Conservation (phyloP, 1,140 invertebrate genomes). For the Coenobita brevimanus region DNA sequence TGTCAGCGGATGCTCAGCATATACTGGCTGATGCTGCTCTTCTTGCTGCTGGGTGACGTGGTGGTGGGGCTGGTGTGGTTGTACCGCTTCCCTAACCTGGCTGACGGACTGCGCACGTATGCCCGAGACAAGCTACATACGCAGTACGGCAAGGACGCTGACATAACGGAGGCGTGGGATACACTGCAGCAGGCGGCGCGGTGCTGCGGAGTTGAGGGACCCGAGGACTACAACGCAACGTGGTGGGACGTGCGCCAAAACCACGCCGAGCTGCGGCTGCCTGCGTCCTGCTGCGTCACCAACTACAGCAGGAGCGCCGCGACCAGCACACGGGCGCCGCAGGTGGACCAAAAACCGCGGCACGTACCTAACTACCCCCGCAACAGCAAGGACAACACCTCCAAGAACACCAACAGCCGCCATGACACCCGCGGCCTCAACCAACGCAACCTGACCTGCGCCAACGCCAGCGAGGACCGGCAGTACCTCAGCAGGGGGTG, state of each 20-base stretch:
- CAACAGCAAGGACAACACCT: background rate
- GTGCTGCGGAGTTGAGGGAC: slow-evolving; percentile 86
- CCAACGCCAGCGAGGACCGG: background rate
- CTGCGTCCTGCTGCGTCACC: slow-evolving; percentile 58
- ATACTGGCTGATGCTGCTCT: slow-evolving; percentile 88
- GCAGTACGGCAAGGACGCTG: slow-evolving; percentile 82
- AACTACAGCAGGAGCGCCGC: slow-evolving; percentile 28
- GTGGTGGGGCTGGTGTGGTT: slow-evolving; percentile 91
- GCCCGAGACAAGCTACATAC: slow-evolving; percentile 77
- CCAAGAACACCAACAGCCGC: slow-evolving; percentile 9
- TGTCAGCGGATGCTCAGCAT: slow-evolving; percentile 86
- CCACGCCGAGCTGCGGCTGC: slow-evolving; percentile 69
- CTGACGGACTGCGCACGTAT: slow-evolving; percentile 81
- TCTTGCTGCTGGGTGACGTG: slow-evolving; percentile 86
- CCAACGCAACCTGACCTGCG: slow-evolving; percentile 54
- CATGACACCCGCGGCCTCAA: background rate
- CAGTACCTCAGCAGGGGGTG: slow-evolving; percentile 77
- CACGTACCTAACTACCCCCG: slow-evolving; percentile 24
- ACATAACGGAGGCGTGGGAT: slow-evolving; percentile 87
- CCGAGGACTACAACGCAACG: slow-evolving; percentile 78
- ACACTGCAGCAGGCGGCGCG: slow-evolving; percentile 82
- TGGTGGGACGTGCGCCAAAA: slow-evolving; percentile 61
- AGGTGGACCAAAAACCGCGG: slow-evolving; percentile 29
- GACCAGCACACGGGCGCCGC: background rate
- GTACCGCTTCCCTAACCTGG: slow-evolving; percentile 85